phyloP scores from a whole-genome alignment of 2,797 vertebrate genomes.

The Phalanger gymnotis region DNA sequence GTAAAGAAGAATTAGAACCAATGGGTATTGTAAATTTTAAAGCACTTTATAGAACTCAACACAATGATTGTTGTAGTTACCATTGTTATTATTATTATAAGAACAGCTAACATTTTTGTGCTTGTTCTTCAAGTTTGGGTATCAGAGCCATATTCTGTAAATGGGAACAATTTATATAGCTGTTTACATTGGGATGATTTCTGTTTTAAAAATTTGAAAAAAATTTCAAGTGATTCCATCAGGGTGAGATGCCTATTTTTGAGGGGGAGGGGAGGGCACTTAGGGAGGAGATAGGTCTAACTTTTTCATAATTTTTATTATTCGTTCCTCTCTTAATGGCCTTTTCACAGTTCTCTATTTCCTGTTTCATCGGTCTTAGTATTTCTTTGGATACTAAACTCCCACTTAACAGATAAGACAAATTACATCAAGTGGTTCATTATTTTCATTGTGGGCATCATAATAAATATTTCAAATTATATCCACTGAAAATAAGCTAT shows the following conservation, averaged over 20 bases:
- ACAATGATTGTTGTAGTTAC: not conserved
- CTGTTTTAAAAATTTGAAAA: not conserved
- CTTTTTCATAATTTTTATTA: not conserved
- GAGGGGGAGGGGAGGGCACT: not conserved
- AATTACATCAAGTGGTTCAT: not conserved
- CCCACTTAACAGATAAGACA: not conserved
- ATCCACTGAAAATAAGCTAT: not conserved
- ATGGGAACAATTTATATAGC: not conserved
- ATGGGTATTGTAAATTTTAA: not conserved
- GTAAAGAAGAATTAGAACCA: too few species aligned
- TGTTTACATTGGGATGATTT: not conserved
- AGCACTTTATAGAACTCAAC: not conserved
- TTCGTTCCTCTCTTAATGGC: not conserved
- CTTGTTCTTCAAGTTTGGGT: not conserved
- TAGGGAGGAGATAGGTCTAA: not conserved
- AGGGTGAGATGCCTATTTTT: not conserved
- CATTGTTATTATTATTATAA: not conserved
- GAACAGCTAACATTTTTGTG: not conserved
- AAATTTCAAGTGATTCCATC: not conserved
- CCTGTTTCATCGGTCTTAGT: not conserved
- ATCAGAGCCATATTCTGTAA: not conserved
- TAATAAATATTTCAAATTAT: not conserved
- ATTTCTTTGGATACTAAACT: not conserved
- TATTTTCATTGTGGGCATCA: not conserved
- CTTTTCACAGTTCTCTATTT: not conserved